These are phyloP conservation scores for Ichneumoninae sp. DNA, from an alignment of 2,888 invertebrate species.

Conservation along the genomic window DNA sequence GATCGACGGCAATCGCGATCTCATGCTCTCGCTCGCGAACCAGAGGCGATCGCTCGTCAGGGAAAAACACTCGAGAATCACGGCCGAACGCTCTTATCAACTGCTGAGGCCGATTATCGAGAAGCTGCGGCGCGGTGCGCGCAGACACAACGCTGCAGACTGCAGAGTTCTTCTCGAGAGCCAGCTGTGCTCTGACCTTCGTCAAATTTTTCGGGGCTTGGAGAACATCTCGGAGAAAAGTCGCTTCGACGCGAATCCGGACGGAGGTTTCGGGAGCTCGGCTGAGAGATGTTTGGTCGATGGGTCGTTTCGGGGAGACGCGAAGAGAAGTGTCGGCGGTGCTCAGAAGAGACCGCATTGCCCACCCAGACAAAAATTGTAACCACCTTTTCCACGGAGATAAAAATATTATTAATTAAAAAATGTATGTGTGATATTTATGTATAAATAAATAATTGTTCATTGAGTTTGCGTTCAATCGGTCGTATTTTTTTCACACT, in stretches of 20 bases:
- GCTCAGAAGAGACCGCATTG: constrained; percentile 58
- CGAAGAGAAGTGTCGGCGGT: background rate
- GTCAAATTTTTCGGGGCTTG: constrained; percentile 66
- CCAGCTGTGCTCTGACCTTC: constrained; percentile 65
- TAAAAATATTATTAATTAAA: background rate
- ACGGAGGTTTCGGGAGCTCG: background rate
- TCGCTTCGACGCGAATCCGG: background rate
- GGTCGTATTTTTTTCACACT: too few relatives aligned
- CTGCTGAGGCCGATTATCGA: constrained; percentile 65
- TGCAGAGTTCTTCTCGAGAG: constrained; percentile 58
- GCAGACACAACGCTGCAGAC: constrained; percentile 52
- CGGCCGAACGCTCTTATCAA: constrained; percentile 68
- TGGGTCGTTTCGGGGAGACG: constrained; percentile 14
- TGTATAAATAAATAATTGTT: background rate
- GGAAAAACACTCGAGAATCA: constrained; percentile 66
- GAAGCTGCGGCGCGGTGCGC: constrained; percentile 64
- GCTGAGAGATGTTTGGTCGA: background rate
- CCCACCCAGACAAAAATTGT: constrained; percentile 48
- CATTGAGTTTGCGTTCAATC: too few relatives aligned
- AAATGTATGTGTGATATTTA: background rate
- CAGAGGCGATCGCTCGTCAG: constrained; percentile 58
- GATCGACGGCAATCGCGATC: constrained; percentile 63
- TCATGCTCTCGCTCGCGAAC: constrained; percentile 63
- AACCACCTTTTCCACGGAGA: background rate
- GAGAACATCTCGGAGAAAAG: constrained; percentile 42